Conservation (phyloP, 53 echinoderm and acorn worm species). For the Stichopus horrens region DNA sequence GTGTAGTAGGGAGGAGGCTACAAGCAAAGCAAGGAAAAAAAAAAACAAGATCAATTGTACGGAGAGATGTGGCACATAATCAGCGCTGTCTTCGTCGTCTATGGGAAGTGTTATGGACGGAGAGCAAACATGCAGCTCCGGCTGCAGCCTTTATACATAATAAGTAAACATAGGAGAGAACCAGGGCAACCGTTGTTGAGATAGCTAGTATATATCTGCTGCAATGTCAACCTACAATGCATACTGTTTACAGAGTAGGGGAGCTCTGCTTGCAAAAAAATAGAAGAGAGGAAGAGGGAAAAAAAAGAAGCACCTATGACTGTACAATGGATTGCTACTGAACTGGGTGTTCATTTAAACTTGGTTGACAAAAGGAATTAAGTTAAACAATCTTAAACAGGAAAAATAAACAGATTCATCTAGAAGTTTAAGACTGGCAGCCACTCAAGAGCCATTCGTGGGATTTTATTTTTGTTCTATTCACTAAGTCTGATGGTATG, state of each 20-base stretch:
- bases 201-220: not conserved
- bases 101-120: constrained; percentile 32
- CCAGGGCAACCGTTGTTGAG: constrained; percentile 23
- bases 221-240: not conserved
- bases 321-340: not conserved
- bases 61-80: constrained; percentile 38
- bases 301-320: too few species aligned
- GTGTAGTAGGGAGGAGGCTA: constrained; percentile 37
- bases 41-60: constrained; percentile 19
- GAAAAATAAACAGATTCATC: not conserved
- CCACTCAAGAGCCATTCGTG: too few species aligned
- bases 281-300: not conserved
- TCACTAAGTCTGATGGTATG: too few species aligned
- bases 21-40: constrained; percentile 39
- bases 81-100: constrained; percentile 26
- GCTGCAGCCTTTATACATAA: constrained; percentile 25
- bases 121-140: constrained; percentile 24
- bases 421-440: not conserved
- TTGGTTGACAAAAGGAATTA: constrained; percentile 1
- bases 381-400: not conserved
- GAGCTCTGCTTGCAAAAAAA: not conserved
- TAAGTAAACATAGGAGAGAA: constrained; percentile 21
- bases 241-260: constrained; percentile 1
- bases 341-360: not conserved
- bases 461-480: too few species aligned